Percentiles rank a stretch among this genome's conserved stretches.
Evolutionary conservation across 2,113 vertebrate genomes (phyloP).

Genomic region (Proterorhinus semilunaris): DNA sequence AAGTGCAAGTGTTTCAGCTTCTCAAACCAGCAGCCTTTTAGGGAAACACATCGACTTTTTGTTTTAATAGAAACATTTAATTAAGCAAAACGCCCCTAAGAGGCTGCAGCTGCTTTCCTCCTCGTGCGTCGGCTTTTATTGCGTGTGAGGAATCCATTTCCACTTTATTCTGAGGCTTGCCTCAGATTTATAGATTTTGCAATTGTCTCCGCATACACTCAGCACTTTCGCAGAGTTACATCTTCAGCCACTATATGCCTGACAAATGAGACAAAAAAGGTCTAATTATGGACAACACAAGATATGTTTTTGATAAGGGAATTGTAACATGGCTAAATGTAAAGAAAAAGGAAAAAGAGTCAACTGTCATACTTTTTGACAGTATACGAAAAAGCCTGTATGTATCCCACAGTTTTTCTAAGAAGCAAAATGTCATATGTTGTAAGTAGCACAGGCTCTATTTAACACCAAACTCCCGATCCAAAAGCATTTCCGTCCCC

Average conservation of each 20-base stretch:
- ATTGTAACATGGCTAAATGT: not conserved
- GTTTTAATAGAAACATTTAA: conserved; percentile 67
- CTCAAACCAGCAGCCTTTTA: conserved; percentile 46
- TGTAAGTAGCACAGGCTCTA: conserved; percentile 32
- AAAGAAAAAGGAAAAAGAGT: too few species aligned
- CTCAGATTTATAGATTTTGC: conserved; percentile 61
- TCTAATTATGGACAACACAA: conserved; percentile 3
- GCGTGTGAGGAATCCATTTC: conserved; percentile 63
- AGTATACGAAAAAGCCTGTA: conserved; percentile 12
- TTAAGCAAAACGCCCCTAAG: conserved; percentile 65
- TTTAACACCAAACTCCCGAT: conserved; percentile 53
- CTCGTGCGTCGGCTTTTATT: conserved; percentile 42
- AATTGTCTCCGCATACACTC: conserved; percentile 59
- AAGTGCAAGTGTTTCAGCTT: conserved; percentile 30
- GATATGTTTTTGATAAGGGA: not conserved
- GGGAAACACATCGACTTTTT: conserved; percentile 55
- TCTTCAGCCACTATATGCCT: conserved; percentile 27
- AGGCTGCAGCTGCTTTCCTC: conserved; percentile 53
- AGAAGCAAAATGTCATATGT: conserved; percentile 36
- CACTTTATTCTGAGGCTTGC: conserved; percentile 50
- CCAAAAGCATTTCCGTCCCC: conserved; percentile 29
- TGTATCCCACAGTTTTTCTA: conserved; percentile 26
- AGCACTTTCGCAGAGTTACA: conserved; percentile 52
- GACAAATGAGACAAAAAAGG: conserved; percentile 8
- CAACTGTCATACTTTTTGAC: too few species aligned